Evolutionary conservation across 2,113 vertebrate genomes (phyloP).

Genomic region (Nothocercus julius): DNA sequence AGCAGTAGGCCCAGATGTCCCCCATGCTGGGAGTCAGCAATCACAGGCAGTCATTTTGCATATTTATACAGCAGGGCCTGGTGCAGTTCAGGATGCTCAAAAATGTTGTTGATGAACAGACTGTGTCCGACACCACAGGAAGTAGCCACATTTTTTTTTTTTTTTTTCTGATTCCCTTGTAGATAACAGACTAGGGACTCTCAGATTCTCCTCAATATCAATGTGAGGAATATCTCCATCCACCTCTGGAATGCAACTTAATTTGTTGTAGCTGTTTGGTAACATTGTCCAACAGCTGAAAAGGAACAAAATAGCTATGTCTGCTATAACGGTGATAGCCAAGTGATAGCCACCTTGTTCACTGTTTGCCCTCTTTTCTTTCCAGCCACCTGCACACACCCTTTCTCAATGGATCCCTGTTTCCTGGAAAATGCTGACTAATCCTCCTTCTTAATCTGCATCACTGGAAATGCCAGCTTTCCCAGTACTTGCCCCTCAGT

Average conservation of each 20-base stretch:
- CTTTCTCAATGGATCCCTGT: background rate
- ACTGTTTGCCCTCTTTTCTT: background rate
- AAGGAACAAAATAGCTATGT: background rate
- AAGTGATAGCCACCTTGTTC: background rate
- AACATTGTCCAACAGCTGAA: background rate
- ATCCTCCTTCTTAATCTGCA: background rate
- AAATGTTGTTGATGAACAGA: background rate
- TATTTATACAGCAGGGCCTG: background rate
- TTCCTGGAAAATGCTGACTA: background rate
- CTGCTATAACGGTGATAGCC: background rate
- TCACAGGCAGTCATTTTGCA: background rate
- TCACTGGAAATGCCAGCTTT: background rate
- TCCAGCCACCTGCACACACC: background rate
- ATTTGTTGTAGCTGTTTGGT: background rate
- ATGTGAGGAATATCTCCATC: background rate
- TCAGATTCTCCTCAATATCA: background rate
- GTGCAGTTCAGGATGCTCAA: background rate
- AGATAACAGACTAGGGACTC: background rate
- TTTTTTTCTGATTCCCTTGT: background rate
- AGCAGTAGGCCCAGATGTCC: conserved; percentile 5
- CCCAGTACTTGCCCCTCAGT: too few species aligned
- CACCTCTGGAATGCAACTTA: background rate
- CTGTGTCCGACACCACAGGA: background rate
- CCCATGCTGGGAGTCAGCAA: background rate
- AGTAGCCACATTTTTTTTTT: background rate